Base-by-base conservation (phyloP, 2,113 vertebrate species). In the Charadrius vociferus region DNA sequence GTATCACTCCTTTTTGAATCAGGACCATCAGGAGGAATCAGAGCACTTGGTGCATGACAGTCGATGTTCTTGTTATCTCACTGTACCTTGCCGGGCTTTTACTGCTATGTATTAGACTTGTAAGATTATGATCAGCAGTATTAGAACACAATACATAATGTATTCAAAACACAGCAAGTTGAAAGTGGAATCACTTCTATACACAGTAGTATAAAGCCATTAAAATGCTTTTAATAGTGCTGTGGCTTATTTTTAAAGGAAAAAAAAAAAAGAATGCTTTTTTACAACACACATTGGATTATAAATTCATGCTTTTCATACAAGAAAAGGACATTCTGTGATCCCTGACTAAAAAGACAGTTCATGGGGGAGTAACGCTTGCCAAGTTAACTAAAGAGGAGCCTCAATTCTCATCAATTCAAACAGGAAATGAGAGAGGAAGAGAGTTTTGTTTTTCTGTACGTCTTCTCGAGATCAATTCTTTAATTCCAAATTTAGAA, bases 401-500 rank as follows among this genome's bases (percentile, higher is more conserved):
- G n/a, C 37, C 39, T 3, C 1, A 86, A 90, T 58, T 92, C 66
- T 56, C 79, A 88, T 59, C 41, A 78, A 2, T 74, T 90, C 41
- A 71, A 92, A 83, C 26, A 92, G 94, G 96, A 97, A 96, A 95
- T 1, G 2, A 59, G 37, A 77, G 50, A 89, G 68, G 86, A 95
- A 92, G 24, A 55, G 32, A 8, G 9, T n/a, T 96, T 88, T 93
- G 45, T 90, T 94, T 92, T 93, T 83, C 90, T 93, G 41, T 39
- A 70, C 2, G 3, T 81, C 39, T 62, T 86, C 59, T 94, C 37
- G 81, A 86, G 47, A 88, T 83, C 32, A 88, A 55, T 83, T 88
- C 29, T 90, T 81, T 30, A 88, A 59, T 12, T 70, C 81, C 19
- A 65, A 70, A 62, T 94, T 93, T 90, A 86, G 96, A 92, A 88